Base-by-base conservation (phyloP, 1,140 invertebrate species). In the Latrodectus geometricus region DNA sequence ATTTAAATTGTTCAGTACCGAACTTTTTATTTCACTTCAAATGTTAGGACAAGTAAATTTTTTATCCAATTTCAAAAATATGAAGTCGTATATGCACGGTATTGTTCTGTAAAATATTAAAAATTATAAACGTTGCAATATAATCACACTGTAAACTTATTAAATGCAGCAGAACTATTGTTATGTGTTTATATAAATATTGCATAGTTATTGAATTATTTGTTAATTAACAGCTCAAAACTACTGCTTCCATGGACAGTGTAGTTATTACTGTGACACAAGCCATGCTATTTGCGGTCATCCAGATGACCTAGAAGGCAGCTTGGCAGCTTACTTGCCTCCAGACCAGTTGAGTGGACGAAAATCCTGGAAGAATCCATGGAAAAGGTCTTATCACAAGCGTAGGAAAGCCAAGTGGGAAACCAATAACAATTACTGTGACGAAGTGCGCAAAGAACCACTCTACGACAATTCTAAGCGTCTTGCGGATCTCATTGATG, bases 191-290 rank as follows among this genome's bases (percentile, higher is more conserved):
- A 35, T 3, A 35, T 35, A 1, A 1, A 35, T 35, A 35, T 35
- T 35, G 35, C 5, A 3, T 35, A 35, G 5, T 35, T 35, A 72
- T 20, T 72, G 9, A 56, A 54, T 50, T 9, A 66, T 75, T n/a
- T 20, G 48, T 49, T 69, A 52, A 20, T 66, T 14, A 89, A 35
- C 88, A 93, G 93, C 92, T 8, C 91, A 92, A 35, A 93, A 93
- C 88, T 78, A 91, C 9, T 93, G 93, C 88, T 93, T 93, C 88
- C 92, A 93, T 73, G 92, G 93, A 35, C 87, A 96, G 90, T 99
- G 98, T 91, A 96, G 96, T 65, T 99, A 99, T 92, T 99, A 99
- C 92, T 99, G 98, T 92, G 98, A 99, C 93, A 99, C 98, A 0
- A 95, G 96, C 69, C 98, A 99, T 90, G 98, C 98, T 61, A 96